phyloP scores from a whole-genome alignment of 2,113 vertebrate species.

The Crotalus tigris region DNA sequence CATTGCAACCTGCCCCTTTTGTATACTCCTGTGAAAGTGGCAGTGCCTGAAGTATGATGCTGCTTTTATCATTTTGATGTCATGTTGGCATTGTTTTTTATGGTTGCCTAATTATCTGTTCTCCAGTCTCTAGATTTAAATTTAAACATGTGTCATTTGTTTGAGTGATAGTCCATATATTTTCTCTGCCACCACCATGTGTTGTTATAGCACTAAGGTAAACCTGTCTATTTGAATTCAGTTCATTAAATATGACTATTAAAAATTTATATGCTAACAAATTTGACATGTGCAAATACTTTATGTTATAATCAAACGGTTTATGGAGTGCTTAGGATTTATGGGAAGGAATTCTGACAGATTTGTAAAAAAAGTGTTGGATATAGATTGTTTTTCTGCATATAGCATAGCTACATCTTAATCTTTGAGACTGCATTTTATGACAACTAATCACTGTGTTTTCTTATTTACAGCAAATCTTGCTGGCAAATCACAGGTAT shows the following conservation, averaged over 20 bases:
- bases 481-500: constrained; percentile 75
- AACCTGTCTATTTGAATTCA: not conserved
- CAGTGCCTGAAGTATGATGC: not conserved
- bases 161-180: not conserved
- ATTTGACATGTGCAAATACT: not conserved
- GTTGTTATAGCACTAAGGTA: not conserved
- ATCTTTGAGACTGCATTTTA: constrained; percentile 15
- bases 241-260: not conserved
- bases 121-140: not conserved
- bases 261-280: not conserved
- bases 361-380: not conserved
- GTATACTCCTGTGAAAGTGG: not conserved
- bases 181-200: not conserved
- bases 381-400: not conserved
- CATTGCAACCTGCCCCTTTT: not conserved
- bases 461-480: constrained; percentile 74
- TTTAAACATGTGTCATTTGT: not conserved
- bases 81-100: not conserved
- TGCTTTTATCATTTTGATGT: not conserved
- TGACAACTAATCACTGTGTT: constrained; percentile 29
- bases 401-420: not conserved
- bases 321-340: constrained; percentile 10
- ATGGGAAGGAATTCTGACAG: not conserved
- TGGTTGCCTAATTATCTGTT: not conserved
- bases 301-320: not conserved